Percentiles rank a stretch among this genome's conserved stretches.
Conservation (phyloP, 2,113 vertebrate genomes). For the Bujurquina vittata region DNA sequence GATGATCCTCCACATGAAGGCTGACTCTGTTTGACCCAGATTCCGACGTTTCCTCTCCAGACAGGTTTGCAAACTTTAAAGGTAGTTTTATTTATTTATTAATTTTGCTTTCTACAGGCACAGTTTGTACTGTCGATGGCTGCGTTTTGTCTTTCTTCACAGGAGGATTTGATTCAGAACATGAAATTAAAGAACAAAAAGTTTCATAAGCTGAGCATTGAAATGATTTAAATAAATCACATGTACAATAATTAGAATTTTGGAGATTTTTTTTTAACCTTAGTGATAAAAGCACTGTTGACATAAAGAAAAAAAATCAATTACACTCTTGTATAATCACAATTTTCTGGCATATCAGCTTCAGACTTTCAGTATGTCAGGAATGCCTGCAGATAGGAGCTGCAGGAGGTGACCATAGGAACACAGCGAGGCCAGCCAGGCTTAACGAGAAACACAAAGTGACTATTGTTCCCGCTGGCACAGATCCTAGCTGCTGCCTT, state of each 20-base stretch:
- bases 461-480: constrained; percentile 68
- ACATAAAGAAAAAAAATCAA: not conserved
- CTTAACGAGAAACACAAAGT: constrained; percentile 64
- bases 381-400: constrained; percentile 66
- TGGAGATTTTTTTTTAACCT: not conserved
- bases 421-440: constrained; percentile 41
- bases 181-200: not conserved
- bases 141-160: not conserved
- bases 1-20: not conserved
- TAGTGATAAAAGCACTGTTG: not conserved
- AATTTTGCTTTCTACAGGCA: not conserved
- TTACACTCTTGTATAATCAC: not conserved
- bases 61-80: not conserved
- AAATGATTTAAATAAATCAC: not conserved
- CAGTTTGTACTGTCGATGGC: not conserved
- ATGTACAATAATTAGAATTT: not conserved
- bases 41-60: not conserved
- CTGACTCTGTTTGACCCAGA: not conserved
- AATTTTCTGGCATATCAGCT: constrained; percentile 10
- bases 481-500: constrained; percentile 45
- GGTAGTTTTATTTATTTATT: too few species aligned
- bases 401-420: constrained; percentile 61
- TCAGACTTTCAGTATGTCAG: constrained; percentile 60
- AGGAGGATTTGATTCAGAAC: not conserved
- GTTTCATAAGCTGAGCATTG: not conserved